A percentile compares a stretch with the other conserved stretches of the same genome.
These are phyloP conservation scores for Drosophila hydei DNA, from an alignment of 1,140 invertebrate genomes.

Conservation along the genomic window DNA sequence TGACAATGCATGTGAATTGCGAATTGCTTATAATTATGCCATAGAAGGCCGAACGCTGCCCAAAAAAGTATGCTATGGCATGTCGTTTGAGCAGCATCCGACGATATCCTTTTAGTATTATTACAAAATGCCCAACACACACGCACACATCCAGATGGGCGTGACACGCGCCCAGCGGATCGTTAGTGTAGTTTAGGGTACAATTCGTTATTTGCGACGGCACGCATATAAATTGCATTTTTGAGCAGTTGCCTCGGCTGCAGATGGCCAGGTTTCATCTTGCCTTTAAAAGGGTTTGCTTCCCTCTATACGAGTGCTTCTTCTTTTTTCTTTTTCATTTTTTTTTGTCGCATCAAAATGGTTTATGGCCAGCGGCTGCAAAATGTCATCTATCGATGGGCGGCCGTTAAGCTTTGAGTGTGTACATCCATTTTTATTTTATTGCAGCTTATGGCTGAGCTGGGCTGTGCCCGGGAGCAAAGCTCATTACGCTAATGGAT, in stretches of 20 bases:
- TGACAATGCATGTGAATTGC: conserved; percentile 58
- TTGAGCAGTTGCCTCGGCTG: conserved; percentile 66
- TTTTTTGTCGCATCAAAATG: conserved; percentile 63
- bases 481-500: conserved; percentile 80
- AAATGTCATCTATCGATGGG: conserved; percentile 77
- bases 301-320: neutral
- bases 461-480: conserved; percentile 46
- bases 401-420: conserved; percentile 72
- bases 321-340: conserved; percentile 34
- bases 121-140: conserved; percentile 54
- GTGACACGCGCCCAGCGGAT: conserved; percentile 30
- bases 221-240: conserved; percentile 79
- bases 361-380: conserved; percentile 72
- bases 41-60: neutral
- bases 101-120: conserved; percentile 75
- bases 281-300: conserved; percentile 20
- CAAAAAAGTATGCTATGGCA: conserved; percentile 36
- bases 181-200: conserved; percentile 76
- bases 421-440: conserved; percentile 69
- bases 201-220: conserved; percentile 71
- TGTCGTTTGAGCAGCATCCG: conserved; percentile 54
- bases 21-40: conserved; percentile 64
- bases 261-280: conserved; percentile 35
- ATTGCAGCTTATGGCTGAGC: conserved; percentile 50
- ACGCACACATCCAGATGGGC: conserved; percentile 9